These are phyloP conservation scores for Pheosia gnoma DNA, from an alignment of 2,888 invertebrate genomes.

Conservation along the genomic window DNA sequence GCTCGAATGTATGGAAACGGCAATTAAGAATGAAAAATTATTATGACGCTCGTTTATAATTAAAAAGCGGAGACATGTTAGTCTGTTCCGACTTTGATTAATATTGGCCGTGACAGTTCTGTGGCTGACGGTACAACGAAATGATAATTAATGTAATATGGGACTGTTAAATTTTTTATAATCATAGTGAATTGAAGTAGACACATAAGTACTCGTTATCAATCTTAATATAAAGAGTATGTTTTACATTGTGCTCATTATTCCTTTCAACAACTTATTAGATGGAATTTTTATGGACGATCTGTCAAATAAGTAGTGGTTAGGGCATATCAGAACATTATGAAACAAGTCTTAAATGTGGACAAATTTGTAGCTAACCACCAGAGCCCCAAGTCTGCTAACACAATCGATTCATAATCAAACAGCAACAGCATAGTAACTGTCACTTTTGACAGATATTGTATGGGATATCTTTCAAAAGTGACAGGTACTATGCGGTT, in stretches of 20 bases:
- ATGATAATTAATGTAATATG: conserved; percentile 40
- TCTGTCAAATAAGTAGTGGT: too few species aligned
- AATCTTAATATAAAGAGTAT: not conserved
- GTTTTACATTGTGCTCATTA: not conserved
- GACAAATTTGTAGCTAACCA: too few species aligned
- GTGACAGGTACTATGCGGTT: too few species aligned
- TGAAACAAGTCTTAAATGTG: too few species aligned
- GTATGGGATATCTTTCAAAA: too few species aligned
- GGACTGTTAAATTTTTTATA: not conserved
- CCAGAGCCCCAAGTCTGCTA: too few species aligned
- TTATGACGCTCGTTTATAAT: conserved; percentile 75
- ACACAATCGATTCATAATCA: too few species aligned
- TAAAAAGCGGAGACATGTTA: conserved; percentile 74
- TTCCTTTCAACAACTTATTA: too few species aligned
- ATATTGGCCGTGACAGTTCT: conserved; percentile 71
- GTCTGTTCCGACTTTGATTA: conserved; percentile 76
- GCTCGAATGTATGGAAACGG: conserved; percentile 72
- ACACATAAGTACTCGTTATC: not conserved
- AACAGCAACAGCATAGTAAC: too few species aligned
- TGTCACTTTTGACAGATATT: too few species aligned
- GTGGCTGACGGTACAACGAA: conserved; percentile 55
- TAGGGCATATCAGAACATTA: too few species aligned
- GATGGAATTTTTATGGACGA: too few species aligned
- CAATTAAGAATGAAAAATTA: conserved; percentile 83
- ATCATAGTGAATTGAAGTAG: not conserved